Percentiles rank a stretch among this genome's conserved stretches.
Conservation (phyloP, 2,888 invertebrate species). For the Metellina segmentata region DNA sequence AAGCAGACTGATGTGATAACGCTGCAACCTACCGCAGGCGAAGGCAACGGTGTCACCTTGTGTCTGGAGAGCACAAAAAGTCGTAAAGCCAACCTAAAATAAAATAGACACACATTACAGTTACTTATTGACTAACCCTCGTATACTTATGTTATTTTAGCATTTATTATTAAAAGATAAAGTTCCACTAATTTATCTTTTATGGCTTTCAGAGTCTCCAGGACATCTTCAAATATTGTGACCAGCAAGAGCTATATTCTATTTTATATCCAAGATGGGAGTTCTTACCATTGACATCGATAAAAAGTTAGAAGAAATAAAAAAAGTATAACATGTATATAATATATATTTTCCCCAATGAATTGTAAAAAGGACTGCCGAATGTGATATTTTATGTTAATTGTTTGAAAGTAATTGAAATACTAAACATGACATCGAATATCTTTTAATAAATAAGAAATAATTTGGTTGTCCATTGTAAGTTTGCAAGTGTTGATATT, state of each 20-base stretch:
- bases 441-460: constrained; percentile 5
- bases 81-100: no score
- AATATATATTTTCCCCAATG: constrained; percentile 5
- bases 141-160: no score
- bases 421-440: not conserved
- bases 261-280: constrained; percentile 69
- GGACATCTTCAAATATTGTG: constrained; percentile 43
- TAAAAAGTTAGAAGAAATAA: not conserved
- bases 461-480: not conserved
- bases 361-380: constrained; percentile 13
- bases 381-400: constrained; percentile 50
- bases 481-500: not conserved
- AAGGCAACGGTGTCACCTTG: no score
- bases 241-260: constrained; percentile 63
- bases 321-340: constrained; percentile 7
- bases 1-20: no score
- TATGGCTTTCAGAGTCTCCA: constrained; percentile 51
- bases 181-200: not conserved
- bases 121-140: no score
- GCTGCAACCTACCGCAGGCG: no score
- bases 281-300: constrained; percentile 18
- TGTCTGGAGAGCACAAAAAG: no score
- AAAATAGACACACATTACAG: no score
- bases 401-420: constrained; percentile 2
- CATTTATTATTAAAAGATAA: no score